A percentile compares a stretch with the other conserved stretches of the same genome.
Evolutionary conservation across 2,797 vertebrate genomes (phyloP).

Genomic region (Takifugu rubripes): DNA sequence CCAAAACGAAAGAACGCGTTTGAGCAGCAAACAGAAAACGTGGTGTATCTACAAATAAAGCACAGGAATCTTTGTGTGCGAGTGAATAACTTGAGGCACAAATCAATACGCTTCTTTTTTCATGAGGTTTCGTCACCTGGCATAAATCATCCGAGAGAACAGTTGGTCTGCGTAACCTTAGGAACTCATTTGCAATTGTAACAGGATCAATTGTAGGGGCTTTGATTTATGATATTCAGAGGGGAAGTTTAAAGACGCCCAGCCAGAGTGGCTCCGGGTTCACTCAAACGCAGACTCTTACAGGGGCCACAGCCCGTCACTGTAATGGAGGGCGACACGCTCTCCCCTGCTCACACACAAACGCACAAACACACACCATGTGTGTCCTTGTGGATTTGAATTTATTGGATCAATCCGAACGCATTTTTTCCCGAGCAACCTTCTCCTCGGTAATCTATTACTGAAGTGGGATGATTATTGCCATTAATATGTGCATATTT

Average conservation of each 20-base stretch:
- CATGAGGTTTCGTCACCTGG: neutral
- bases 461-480: neutral
- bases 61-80: no score
- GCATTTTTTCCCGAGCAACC: slow-evolving; percentile 42
- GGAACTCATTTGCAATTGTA: slow-evolving; percentile 1
- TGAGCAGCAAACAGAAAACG: no score
- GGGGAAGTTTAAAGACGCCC: slow-evolving; percentile 8
- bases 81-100: neutral
- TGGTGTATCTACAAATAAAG: no score
- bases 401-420: slow-evolving; percentile 23
- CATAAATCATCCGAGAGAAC: neutral
- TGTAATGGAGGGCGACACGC: slow-evolving; percentile 54
- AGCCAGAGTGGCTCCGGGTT: slow-evolving; percentile 34
- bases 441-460: slow-evolving; percentile 40
- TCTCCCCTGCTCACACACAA: slow-evolving; percentile 19
- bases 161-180: neutral
- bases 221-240: slow-evolving; percentile 1
- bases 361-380: slow-evolving; percentile 6
- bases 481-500: no score
- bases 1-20: no score
- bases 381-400: neutral
- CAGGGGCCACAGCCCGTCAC: slow-evolving; percentile 46
- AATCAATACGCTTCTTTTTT: neutral
- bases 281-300: slow-evolving; percentile 38
- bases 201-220: no score